Evolutionary conservation across 2,797 vertebrate species (phyloP).

Genomic region (Molossus alvarezi): DNA sequence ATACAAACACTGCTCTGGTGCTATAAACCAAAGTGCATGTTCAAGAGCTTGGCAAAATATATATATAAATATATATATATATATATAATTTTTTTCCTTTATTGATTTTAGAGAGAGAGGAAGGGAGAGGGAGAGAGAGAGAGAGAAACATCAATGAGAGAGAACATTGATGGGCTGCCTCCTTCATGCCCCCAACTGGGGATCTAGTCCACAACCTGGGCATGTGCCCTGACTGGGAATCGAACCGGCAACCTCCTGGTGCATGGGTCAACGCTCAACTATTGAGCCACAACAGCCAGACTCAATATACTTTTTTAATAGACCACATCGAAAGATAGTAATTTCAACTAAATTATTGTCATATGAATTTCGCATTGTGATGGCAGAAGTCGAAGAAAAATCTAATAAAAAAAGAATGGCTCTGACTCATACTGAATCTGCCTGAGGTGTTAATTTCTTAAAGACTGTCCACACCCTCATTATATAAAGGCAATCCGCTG

Average conservation of each 20-base stretch:
- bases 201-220: too few relatives aligned
- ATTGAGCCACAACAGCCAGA: too few relatives aligned
- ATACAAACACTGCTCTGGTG: neutral
- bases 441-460: slow-evolving; percentile 10
- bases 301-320: neutral
- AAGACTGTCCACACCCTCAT: neutral
- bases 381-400: slow-evolving; percentile 8
- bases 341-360: slow-evolving; percentile 50
- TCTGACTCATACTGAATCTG: slow-evolving; percentile 49
- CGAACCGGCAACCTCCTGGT: too few relatives aligned
- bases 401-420: neutral
- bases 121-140: too few relatives aligned
- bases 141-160: too few relatives aligned
- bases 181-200: too few relatives aligned
- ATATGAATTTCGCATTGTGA: slow-evolving; percentile 37
- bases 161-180: too few relatives aligned
- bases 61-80: too few relatives aligned
- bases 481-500: neutral
- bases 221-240: too few relatives aligned
- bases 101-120: too few relatives aligned
- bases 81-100: too few relatives aligned
- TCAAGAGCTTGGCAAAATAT: neutral
- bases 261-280: too few relatives aligned
- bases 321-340: slow-evolving; percentile 64
- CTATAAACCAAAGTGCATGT: neutral